Evolutionary conservation across 2,888 invertebrate genomes (phyloP), one percentile per base, ranked within the genome.

Genomic region (Camponotus fellah): DNA sequence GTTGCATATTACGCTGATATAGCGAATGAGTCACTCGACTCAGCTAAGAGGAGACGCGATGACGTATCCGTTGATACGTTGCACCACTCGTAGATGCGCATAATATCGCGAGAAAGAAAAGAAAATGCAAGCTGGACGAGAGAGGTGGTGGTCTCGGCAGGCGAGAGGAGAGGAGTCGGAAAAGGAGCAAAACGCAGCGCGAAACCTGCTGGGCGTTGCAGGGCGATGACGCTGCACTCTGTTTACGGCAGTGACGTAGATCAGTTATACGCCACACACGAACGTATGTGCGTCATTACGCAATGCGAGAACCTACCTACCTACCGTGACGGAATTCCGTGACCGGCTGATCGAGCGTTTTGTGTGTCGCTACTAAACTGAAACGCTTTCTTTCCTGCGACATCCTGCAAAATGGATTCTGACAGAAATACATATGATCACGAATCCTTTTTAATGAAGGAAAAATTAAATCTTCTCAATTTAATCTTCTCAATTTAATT

Each of bases 191-290:
- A 71, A 84, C 82, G 82, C 74, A 77, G 53, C 62, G 82, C 69
- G 71, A 87, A 85, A 87, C 81, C 77, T 62, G 46, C 65, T 65
- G 64, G 56, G 72, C 66, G 72, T 69, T 65, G 74, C 85, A 74
- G 65, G 84, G 83, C 85, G 85, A 85, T 89, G 89, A 88, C 89
- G 89, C 82, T 83, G 56, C 80, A 64, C 69, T 84, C 72, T 84
- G 89, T 89, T 86, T 85, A 86, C 87, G 84, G 82, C 77, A 82
- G 83, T 89, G 89, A 89, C 90, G 90, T 89, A 89, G 89, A 86
- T 88, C 88, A 85, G 89, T 90, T 90, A 87, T 87, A 87, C 86
- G 81, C 77, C 85, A 85, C 81, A 66, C 86, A 87, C 75, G 40
- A 87, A 85, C 65, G 62, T 74, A 60, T 72, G 65, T 69, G 64